Percentiles rank a stretch among this genome's conserved stretches.
Conservation (phyloP, 2,113 vertebrate genomes). For the Myodes glareolus region DNA sequence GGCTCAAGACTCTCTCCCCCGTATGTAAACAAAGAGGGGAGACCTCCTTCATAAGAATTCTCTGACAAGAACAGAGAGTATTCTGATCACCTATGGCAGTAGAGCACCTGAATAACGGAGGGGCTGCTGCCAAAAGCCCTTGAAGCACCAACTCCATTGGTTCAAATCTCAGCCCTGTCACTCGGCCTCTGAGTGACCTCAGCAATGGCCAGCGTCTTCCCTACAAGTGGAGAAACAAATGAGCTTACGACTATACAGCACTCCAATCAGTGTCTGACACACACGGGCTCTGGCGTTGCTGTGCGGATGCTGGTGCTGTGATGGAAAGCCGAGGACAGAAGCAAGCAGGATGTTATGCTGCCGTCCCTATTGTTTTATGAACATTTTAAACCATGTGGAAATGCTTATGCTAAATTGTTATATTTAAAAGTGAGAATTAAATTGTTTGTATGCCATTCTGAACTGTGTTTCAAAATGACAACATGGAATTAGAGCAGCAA, state of each 20-base stretch:
- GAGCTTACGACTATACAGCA: background rate
- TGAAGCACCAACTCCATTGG: background rate
- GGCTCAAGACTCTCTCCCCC: background rate
- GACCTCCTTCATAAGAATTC: background rate
- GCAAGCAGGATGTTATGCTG: slow-evolving; percentile 14
- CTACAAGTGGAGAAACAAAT: background rate
- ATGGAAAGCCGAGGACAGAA: background rate
- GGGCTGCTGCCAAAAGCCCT: too few relatives aligned
- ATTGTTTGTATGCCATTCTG: background rate
- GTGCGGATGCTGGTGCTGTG: background rate
- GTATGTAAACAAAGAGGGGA: background rate
- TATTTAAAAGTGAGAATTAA: slow-evolving; percentile 52
- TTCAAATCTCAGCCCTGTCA: background rate
- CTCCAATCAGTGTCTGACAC: background rate
- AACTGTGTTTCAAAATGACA: slow-evolving; percentile 36
- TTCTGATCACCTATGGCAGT: background rate
- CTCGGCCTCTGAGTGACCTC: background rate
- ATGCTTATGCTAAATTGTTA: slow-evolving; percentile 14
- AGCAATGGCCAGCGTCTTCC: background rate
- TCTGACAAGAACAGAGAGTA: background rate
- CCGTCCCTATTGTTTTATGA: slow-evolving; percentile 23
- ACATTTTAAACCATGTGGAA: slow-evolving; percentile 31
- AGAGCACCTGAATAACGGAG: fast-evolving
- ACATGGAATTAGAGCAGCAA: slow-evolving; percentile 14
- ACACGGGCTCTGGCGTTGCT: background rate